Evolutionary conservation across 2,113 vertebrate genomes (phyloP).

Genomic region (Neotoma lepida): DNA sequence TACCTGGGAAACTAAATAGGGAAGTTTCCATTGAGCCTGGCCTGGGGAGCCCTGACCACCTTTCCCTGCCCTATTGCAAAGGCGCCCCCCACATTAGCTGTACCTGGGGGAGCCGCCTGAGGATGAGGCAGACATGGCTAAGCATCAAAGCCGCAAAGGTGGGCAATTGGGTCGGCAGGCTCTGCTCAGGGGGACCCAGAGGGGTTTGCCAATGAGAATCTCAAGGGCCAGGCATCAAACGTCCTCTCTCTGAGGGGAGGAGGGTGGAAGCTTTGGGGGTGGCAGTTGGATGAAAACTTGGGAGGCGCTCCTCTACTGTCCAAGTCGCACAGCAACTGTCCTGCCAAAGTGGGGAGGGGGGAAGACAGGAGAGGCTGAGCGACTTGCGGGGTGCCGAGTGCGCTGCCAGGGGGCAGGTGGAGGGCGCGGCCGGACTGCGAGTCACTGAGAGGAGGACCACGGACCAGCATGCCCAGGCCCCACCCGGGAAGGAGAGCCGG

Average conservation of each 20-base stretch:
- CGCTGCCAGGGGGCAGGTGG: background rate
- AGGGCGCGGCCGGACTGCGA: background rate
- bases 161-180: constrained; percentile 78
- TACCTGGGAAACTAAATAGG: constrained; percentile 4
- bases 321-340: constrained; percentile 81
- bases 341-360: constrained; percentile 73
- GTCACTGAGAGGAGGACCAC: background rate
- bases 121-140: constrained; percentile 80
- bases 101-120: constrained; percentile 80
- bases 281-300: constrained; percentile 78
- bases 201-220: constrained; percentile 76
- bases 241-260: constrained; percentile 78
- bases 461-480: constrained; percentile 9
- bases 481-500: background rate
- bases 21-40: background rate
- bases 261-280: constrained; percentile 76
- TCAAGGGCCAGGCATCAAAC: constrained; percentile 77
- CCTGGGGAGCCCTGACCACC: constrained; percentile 42
- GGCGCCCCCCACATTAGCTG: constrained; percentile 67
- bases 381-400: background rate
- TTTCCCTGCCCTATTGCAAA: constrained; percentile 57
- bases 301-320: constrained; percentile 80
- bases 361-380: constrained; percentile 77
- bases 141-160: constrained; percentile 77
- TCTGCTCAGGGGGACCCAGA: constrained; percentile 76